Base-by-base conservation (phyloP, 2,113 vertebrate genomes). In the Chunga burmeisteri region DNA sequence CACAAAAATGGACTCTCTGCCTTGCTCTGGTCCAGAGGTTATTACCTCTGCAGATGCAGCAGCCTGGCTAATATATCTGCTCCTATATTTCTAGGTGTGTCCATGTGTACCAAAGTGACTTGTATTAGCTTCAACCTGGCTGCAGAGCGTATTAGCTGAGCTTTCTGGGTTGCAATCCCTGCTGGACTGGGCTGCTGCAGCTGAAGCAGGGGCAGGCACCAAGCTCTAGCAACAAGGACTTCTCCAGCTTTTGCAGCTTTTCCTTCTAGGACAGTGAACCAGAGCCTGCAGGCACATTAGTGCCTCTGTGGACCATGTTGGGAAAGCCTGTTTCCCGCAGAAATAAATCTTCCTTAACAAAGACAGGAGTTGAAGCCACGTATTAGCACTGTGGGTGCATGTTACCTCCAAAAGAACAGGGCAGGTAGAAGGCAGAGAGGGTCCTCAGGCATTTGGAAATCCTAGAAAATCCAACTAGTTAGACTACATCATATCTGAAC, bases 381-480 rank as follows among this genome's bases (percentile, higher is more conserved):
- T 49, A 55, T 62, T 62, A 40, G 38, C 2, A 4, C 44, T 72
- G 38, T 0, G 2, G 52, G 61, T 42, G 25, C 1, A 2, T 12
- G 7, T 44, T 81, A n/a, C 11, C 20, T 79, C 25, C n/a, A 23
- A 66, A 82, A 86, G 46, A 81, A 13, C 4, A 32, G 20, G 13
- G 18, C 21, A 65, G 15, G 17, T 62, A 62, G 67, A 62, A 83
- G 26, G 55, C 52, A 67, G 22, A 68, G 72, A 67, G 27, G 5
- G 20, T 71, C 38, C 38, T 59, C 32, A 38, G 27, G 29, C 34
- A 32, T 59, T 61, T 71, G 56, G 36, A 90, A 90, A 73, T 13
- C 16, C 30, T 71, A 49, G 46, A 67, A 86, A 63, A 75, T 58
- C 30, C 15, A 23, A 2, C 18, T 25, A 49, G 25, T 67, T 80